Evolutionary conservation across 30 jellyfish, hydroid and myxozoan species (phyloP).

Genomic region (Turritopsis rubra): DNA sequence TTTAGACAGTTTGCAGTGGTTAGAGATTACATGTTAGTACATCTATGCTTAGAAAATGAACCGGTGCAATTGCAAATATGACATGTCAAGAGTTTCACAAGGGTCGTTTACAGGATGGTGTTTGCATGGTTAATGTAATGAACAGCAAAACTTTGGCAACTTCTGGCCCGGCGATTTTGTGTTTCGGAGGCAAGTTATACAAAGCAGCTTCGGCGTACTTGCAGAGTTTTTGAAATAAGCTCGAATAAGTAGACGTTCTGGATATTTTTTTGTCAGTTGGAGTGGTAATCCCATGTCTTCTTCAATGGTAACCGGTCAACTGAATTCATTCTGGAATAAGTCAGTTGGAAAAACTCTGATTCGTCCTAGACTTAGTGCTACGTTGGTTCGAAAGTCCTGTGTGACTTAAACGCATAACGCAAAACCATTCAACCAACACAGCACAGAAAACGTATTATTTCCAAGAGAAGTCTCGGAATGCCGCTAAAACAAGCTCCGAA

Average conservation of each 20-base stretch:
- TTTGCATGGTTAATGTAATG: neutral
- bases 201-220: neutral
- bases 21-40: conserved; percentile 13
- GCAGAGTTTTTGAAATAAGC: neutral
- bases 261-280: neutral
- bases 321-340: conserved; percentile 1
- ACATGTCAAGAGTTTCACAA: conserved; percentile 1
- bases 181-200: neutral
- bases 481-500: neutral
- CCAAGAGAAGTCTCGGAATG: neutral
- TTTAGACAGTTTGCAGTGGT: neutral
- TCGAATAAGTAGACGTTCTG: neutral
- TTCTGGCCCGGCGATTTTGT: neutral
- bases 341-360: neutral
- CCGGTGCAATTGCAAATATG: conserved; percentile 28
- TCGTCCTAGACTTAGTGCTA: neutral
- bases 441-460: neutral
- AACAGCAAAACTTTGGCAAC: neutral
- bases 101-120: neutral
- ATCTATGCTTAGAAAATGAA: conserved; percentile 13
- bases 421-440: neutral
- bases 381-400: neutral
- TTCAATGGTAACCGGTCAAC: neutral
- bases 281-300: conserved; percentile 8
- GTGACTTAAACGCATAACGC: neutral